Base-by-base conservation (phyloP, 1,140 invertebrate genomes). In the Frieseomelitta varia region DNA sequence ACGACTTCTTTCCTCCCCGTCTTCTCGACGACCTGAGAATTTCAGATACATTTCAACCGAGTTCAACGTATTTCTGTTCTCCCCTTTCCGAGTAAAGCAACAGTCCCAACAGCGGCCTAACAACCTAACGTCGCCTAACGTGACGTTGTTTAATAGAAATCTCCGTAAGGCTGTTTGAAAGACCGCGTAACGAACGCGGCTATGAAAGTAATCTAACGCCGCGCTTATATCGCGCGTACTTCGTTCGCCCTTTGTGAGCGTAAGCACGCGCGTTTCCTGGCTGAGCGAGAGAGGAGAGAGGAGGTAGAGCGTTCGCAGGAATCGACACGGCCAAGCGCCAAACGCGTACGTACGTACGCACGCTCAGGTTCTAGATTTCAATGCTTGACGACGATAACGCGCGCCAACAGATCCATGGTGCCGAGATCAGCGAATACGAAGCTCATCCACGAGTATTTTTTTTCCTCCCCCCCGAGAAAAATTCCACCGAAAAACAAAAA, bases 161-260 rank as follows among this genome's bases (percentile, higher is more conserved):
- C 77, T 81, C 34, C 65, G 78, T 68, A 83, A 89, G 68, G 74
- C 51, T 71, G 85, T 67, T 67, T 67, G 79, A 79, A 76, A 77
- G 61, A 75, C 58, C 78, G 77, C 74, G 85, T 75, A 78, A 79
- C 87, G 85, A 91, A 89, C 80, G 81, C 86, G 55, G 81, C 39
- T 74, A 82, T 78, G 87, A 86, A 88, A 72, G 90, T 91, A 91
- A 91, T 90, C 83, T 85, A 91, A 91, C 90, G 83, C 88, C 85
- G 81, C 67, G 84, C 76, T 85, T 24, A 24, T 88, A 88, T 87
- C 87, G 76, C 87, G 79, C 69, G 65, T 82, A 90, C 88, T 89
- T n/a, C 74, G 69, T 80, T 88, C 80, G 84, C 85, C 77, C 85
- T 72, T 77, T 77, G 67, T 74, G 79, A 78, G 73, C 73, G 65